Conservation (phyloP, 2,113 vertebrate genomes). For the Rutilus rutilus region DNA sequence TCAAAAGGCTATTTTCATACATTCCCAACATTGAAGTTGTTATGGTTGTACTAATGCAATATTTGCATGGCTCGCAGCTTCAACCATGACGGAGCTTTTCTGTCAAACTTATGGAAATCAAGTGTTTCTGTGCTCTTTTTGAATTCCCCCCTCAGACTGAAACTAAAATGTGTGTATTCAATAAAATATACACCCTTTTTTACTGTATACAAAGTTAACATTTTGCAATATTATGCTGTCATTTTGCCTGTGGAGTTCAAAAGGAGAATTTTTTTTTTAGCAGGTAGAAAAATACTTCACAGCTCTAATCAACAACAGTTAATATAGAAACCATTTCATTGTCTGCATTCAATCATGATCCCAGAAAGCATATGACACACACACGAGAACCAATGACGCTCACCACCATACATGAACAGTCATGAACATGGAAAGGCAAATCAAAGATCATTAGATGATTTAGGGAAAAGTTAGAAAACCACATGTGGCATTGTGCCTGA, state of each 20-base stretch:
- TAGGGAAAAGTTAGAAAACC: neutral
- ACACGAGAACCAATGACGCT: too few relatives aligned
- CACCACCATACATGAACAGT: neutral
- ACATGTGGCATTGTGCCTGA: neutral
- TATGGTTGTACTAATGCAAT: neutral
- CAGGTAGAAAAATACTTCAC: neutral
- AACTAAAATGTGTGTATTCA: neutral
- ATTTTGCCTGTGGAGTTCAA: neutral
- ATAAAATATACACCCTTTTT: too few relatives aligned
- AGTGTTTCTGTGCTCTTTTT: neutral
- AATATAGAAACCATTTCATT: neutral
- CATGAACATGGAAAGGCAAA: neutral
- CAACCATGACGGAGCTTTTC: neutral
- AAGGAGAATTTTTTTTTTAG: neutral
- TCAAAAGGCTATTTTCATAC: neutral
- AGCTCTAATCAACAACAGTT: neutral
- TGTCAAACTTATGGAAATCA: neutral
- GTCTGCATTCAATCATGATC: too few relatives aligned
- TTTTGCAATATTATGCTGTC: neutral
- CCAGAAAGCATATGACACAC: too few relatives aligned
- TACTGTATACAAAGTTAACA: too few relatives aligned
- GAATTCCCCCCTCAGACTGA: neutral
- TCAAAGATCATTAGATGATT: neutral
- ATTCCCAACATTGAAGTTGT: neutral
- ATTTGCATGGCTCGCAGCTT: slow-evolving; percentile 13